Evolutionary conservation across 2,113 vertebrate genomes (phyloP).

Genomic region (Cepphus grylle): DNA sequence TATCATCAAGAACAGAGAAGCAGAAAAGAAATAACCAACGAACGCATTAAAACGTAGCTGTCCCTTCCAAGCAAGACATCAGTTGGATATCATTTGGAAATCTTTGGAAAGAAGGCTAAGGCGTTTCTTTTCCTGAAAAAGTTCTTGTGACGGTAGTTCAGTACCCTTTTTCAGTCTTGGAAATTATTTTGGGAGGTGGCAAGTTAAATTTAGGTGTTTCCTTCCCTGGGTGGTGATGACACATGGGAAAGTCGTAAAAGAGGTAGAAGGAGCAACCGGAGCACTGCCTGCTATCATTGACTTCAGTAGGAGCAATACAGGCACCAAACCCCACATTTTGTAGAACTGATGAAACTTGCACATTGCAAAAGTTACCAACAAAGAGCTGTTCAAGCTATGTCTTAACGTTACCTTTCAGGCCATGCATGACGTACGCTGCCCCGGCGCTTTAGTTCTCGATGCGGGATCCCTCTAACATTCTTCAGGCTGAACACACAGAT

Average conservation of each 20-base stretch:
- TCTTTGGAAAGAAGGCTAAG: neutral
- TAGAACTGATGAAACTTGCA: neutral
- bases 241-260: neutral
- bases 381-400: neutral
- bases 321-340: neutral
- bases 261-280: neutral
- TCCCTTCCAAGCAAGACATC: neutral
- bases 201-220: neutral
- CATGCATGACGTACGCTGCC: rapidly evolving
- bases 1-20: neutral
- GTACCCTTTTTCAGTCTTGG: neutral
- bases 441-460: rapidly evolving
- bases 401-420: neutral
- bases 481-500: neutral
- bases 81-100: neutral
- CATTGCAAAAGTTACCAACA: neutral
- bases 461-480: neutral
- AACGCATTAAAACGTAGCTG: neutral
- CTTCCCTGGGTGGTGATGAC: neutral
- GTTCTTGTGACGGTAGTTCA: neutral
- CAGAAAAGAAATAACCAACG: neutral
- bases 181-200: neutral
- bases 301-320: neutral
- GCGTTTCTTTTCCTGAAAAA: neutral
- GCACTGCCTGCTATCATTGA: neutral